Evolutionary conservation across 2,113 vertebrate genomes (phyloP).

Genomic region (Gallinago paraguaiae): DNA sequence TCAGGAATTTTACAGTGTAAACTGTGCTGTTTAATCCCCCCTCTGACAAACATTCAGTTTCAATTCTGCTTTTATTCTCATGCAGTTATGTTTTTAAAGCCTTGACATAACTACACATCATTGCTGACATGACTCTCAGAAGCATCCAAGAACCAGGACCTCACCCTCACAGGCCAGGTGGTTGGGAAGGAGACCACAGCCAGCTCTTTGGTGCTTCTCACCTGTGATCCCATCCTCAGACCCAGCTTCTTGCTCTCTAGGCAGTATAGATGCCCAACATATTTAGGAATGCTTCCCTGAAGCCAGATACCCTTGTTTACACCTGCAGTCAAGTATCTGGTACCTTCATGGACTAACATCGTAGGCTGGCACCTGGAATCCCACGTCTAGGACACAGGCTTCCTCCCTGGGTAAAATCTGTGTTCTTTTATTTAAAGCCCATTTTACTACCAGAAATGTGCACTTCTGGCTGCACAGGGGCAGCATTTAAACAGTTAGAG

Average conservation of each 20-base stretch:
- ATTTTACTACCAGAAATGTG: neutral
- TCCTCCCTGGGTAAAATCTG: neutral
- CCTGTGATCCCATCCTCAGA: neutral
- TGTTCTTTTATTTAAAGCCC: neutral
- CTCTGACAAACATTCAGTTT: neutral
- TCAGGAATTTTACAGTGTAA: neutral
- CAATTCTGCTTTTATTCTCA: neutral
- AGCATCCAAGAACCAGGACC: neutral
- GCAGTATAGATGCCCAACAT: neutral
- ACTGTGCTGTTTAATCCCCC: neutral
- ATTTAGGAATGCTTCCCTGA: neutral
- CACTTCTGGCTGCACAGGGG: neutral
- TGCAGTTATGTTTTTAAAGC: neutral
- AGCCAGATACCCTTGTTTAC: neutral
- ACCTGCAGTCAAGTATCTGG: neutral
- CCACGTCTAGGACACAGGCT: neutral
- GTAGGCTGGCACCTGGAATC: neutral
- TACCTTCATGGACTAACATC: neutral
- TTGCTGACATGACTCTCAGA: neutral
- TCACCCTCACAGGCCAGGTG: neutral
- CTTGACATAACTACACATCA: neutral
- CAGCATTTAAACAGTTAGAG: neutral
- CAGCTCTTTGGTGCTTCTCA: neutral
- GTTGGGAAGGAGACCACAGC: neutral
- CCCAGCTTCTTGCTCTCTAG: neutral